A percentile compares a stretch with the other conserved stretches of the same genome.
These are phyloP conservation scores for Drosophila ficusphila DNA, from an alignment of 1,140 invertebrate species.

Conservation along the genomic window DNA sequence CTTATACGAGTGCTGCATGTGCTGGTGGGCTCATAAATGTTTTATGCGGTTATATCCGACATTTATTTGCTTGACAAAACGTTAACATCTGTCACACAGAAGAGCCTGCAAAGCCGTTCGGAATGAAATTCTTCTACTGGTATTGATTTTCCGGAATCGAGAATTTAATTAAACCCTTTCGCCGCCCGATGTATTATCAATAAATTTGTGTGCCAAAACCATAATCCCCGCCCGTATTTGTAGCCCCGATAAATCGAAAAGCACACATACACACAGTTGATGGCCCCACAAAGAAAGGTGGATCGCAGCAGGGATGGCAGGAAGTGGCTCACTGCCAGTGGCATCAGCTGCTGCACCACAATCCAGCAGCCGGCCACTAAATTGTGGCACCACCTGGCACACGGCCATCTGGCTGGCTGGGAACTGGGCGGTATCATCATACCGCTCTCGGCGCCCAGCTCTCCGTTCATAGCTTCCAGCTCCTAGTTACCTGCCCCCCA, in stretches of 20 bases:
- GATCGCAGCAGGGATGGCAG: not conserved
- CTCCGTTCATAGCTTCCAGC: not conserved
- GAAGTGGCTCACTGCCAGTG: slow-evolving; percentile 3
- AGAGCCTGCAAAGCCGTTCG: not conserved
- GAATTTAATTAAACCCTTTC: slow-evolving; percentile 34
- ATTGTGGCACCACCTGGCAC: slow-evolving; percentile 64
- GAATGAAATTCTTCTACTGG: slow-evolving; percentile 14
- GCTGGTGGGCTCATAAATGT: slow-evolving; percentile 27
- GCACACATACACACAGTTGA: too few species aligned
- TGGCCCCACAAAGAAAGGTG: slow-evolving; percentile 3
- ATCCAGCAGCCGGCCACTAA: slow-evolving; percentile 59
- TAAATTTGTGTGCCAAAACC: slow-evolving; percentile 44
- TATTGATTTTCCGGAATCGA: slow-evolving; percentile 36
- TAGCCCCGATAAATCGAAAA: slow-evolving; percentile 38
- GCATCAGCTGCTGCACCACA: slow-evolving; percentile 30
- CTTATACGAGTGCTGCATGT: slow-evolving; percentile 14
- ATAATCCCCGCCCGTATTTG: slow-evolving; percentile 36
- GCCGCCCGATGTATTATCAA: slow-evolving; percentile 9
- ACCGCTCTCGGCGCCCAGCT: too few species aligned
- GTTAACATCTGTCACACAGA: slow-evolving; percentile 23
- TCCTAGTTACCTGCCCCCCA: not conserved
- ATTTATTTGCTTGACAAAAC: slow-evolving; percentile 25
- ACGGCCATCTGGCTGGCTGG: slow-evolving; percentile 26
- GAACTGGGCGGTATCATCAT: slow-evolving; percentile 25
- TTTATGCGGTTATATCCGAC: slow-evolving; percentile 35